Evolutionary conservation across 2,113 vertebrate genomes (phyloP), one percentile per base, ranked within the genome.

Genomic region (Trinectes maculatus): DNA sequence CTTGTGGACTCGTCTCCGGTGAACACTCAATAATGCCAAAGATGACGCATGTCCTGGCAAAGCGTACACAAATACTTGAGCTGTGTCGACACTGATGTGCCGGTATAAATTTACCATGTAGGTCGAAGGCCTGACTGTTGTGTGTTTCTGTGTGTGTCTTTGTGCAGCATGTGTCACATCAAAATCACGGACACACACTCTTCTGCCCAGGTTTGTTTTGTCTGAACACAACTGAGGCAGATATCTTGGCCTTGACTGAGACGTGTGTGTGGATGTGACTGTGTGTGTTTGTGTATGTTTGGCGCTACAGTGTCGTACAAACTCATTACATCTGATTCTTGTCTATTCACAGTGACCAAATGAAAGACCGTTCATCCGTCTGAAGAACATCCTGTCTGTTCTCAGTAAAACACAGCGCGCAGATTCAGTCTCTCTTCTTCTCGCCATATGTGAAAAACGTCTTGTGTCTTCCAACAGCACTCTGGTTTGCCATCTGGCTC

Each of bases 21-120:
- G 31, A 55, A 24, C 62, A 75, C n/a, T n/a, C 7, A 18, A 79
- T 16, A 13, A 57, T 18, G 59, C 53, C 53, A 59, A 28, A 43
- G 22, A 68, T 74, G 73, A 53, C 13, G 3, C 56, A 33, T 29
- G 44, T 28, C 33, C 46, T 24, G 48, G 69, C 59, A 46, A 15
- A 34, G 31, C 11, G 68, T 53, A 46, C 24, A 28, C 48, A 54
- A 63, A 25, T 49, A 48, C 25, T 40, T 25, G 28, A 51, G 25
- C 36, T 18, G 18, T 16, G n/a, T 28, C 22, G 16, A 56, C 37
- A 69, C 51, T 44, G 22, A 21, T 52, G 39, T 28, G 36, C 52
- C 39, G 83, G 76, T 48, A 48, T 57, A 37, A 8, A 49, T 69
- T 29, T 13, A 22, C 8, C 25, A 13, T 24, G 31, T 8, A 46